phyloP scores from a whole-genome alignment of 2,797 vertebrate genomes.

The Hoplostethus atlanticus region DNA sequence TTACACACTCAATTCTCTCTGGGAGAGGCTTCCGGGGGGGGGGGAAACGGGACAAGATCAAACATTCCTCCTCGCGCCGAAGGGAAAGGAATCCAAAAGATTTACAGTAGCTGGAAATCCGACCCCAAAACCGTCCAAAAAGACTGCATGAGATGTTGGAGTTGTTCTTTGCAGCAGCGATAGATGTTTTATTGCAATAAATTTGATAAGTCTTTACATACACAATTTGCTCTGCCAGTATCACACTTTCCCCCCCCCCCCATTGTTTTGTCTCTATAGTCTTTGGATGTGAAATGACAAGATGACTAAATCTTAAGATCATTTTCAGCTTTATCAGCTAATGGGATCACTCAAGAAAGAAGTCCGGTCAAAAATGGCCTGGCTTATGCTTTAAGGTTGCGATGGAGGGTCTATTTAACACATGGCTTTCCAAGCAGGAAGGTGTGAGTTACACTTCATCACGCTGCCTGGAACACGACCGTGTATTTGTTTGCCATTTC shows the following conservation, averaged over 20 bases:
- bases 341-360: no score
- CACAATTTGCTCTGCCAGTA: not conserved
- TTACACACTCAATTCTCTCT: not conserved
- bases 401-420: not conserved
- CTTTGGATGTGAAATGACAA: conserved; percentile 14
- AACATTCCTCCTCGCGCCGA: conserved; percentile 4
- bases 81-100: not conserved
- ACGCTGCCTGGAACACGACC: not conserved
- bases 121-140: not conserved
- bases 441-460: not conserved
- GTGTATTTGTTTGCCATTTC: conserved; percentile 3
- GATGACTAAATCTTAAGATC: conserved; percentile 3
- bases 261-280: conserved; percentile 6
- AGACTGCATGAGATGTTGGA: not conserved
- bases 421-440: not conserved
- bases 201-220: conserved; percentile 16
- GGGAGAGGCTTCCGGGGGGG: conserved; percentile 8
- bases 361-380: no score
- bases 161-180: not conserved
- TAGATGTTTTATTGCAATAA: conserved; percentile 1
- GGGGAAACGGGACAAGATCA: conserved; percentile 20
- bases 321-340: not conserved
- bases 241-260: no score
- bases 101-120: conserved; percentile 4
- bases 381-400: no score